Percentiles rank a stretch among this genome's conserved stretches.
These are phyloP conservation scores for Diplodus sargus DNA, from an alignment of 2,797 vertebrate species.

Conservation along the genomic window DNA sequence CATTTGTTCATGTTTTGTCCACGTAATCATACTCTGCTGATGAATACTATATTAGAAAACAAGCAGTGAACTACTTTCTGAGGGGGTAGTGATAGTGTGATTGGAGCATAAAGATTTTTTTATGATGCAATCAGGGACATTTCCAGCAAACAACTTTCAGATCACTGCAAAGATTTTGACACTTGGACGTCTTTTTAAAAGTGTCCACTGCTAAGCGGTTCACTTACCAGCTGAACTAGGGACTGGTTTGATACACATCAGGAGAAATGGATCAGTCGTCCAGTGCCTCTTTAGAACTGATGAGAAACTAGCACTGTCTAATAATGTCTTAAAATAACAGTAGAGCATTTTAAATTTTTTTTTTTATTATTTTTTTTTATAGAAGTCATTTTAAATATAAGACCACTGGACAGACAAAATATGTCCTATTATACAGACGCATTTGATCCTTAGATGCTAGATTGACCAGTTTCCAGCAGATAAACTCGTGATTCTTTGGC, in stretches of 20 bases:
- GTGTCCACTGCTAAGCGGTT: background rate
- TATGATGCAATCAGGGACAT: constrained; percentile 7
- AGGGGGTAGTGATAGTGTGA: background rate
- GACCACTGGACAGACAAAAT: constrained; percentile 56
- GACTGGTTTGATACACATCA: constrained; percentile 39
- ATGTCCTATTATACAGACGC: constrained; percentile 32
- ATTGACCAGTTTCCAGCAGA: constrained; percentile 43
- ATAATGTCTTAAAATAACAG: constrained; percentile 40
- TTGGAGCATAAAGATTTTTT: constrained; percentile 12
- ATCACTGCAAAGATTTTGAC: constrained; percentile 2
- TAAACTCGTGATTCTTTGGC: constrained; percentile 60
- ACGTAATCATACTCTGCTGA: constrained; percentile 4
- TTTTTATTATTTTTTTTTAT: constrained; percentile 37
- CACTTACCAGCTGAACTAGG: constrained; percentile 20
- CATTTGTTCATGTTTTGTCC: background rate
- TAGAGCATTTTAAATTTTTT: constrained; percentile 30
- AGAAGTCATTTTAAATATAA: constrained; percentile 29
- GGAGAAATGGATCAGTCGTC: constrained; percentile 25
- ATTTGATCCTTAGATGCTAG: constrained; percentile 31
- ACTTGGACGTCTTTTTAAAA: constrained; percentile 3
- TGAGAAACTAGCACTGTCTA: constrained; percentile 53
- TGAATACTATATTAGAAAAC: constrained; percentile 6
- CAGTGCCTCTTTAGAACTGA: constrained; percentile 23
- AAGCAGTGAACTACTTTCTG: constrained; percentile 6
- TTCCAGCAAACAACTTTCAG: background rate